These are phyloP conservation scores for Aphaenogaster ashmeadi DNA, from an alignment of 1,140 invertebrate species.

Conservation along the genomic window DNA sequence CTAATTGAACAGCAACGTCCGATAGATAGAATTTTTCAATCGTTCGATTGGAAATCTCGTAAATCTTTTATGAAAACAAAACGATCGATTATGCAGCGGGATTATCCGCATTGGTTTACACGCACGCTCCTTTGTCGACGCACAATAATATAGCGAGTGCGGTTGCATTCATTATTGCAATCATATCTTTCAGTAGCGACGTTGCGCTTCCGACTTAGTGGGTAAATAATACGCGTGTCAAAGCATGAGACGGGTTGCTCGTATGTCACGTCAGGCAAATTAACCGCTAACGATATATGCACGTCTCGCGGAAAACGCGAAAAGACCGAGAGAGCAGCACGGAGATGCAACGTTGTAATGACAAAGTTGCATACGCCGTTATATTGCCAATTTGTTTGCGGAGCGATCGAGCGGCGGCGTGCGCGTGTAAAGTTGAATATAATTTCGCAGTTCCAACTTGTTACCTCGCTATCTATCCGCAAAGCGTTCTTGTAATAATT, in stretches of 20 bases:
- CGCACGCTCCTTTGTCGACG: conserved; percentile 9
- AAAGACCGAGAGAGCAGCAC: neutral
- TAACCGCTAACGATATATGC: conserved; percentile 32
- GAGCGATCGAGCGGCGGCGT: conserved; percentile 6
- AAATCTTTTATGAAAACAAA: neutral
- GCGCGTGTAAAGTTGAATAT: conserved; percentile 7
- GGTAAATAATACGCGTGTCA: conserved; percentile 56
- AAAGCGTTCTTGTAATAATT: neutral
- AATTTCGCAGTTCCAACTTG: neutral
- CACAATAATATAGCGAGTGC: neutral
- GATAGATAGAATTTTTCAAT: neutral
- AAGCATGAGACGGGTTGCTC: conserved; percentile 39
- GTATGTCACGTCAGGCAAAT: conserved; percentile 51
- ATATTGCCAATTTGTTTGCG: conserved; percentile 31
- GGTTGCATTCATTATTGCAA: conserved; percentile 52
- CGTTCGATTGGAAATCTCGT: neutral
- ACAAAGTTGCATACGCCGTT: neutral
- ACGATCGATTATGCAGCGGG: neutral
- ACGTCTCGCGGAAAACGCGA: conserved; percentile 19
- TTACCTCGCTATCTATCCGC: neutral
- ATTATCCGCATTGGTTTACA: conserved; percentile 24
- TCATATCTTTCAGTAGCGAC: conserved; percentile 43
- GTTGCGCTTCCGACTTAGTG: conserved; percentile 48
- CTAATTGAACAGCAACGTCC: neutral
- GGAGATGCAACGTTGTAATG: neutral